phyloP scores from a whole-genome alignment of 2,113 vertebrate genomes.

The Trochalopteron elliotii region DNA sequence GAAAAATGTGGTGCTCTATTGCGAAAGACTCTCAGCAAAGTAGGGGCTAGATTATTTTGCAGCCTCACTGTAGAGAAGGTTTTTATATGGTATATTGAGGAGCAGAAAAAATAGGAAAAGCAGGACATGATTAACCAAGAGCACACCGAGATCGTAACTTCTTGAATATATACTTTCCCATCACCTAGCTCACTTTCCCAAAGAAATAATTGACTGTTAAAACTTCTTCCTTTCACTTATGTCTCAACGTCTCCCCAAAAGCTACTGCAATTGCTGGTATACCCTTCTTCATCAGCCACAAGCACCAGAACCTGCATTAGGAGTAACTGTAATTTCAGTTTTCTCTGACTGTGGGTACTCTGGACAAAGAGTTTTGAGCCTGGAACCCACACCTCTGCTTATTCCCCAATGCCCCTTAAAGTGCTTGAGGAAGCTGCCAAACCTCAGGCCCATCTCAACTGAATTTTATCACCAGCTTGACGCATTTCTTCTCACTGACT shows the following conservation, averaged over 20 bases:
- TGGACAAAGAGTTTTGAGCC: background rate
- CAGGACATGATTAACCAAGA: background rate
- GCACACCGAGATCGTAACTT: background rate
- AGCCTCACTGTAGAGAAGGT: background rate
- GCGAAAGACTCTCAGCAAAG: background rate
- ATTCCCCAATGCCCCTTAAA: background rate
- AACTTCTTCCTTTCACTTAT: background rate
- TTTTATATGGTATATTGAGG: background rate
- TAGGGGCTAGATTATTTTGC: background rate
- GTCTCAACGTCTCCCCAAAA: background rate
- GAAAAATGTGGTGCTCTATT: background rate
- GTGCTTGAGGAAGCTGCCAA: background rate
- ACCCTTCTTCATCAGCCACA: background rate
- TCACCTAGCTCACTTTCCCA: background rate
- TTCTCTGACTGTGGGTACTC: background rate
- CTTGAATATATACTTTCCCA: rapidly evolving
- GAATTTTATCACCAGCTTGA: slow-evolving; percentile 23
- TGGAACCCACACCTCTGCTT: background rate
- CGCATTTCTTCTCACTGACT: slow-evolving; percentile 47
- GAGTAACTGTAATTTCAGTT: background rate
- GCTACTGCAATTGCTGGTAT: rapidly evolving
- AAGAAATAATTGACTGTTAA: background rate
- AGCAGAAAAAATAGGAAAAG: background rate
- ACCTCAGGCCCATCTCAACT: background rate
- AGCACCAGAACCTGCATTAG: background rate